Percentiles rank a stretch among this genome's conserved stretches.
phyloP scores from a whole-genome alignment of 2,888 invertebrate genomes.

The Protophormia terraenovae region DNA sequence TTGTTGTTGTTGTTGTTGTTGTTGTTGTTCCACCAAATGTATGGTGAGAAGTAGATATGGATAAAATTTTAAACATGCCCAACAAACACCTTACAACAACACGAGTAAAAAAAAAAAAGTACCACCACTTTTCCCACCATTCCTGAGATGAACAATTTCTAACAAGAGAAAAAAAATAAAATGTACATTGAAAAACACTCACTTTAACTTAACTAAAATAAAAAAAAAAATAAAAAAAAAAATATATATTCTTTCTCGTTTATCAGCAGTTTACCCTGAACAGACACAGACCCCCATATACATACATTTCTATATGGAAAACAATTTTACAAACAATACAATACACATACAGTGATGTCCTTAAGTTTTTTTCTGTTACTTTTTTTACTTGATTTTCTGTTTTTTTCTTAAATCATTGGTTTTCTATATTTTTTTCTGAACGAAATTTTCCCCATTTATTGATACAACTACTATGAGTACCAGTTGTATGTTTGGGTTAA shows the following conservation, averaged over 20 bases:
- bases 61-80: conserved; percentile 41
- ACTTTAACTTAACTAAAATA: not conserved
- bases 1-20: not conserved
- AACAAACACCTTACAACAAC: conserved; percentile 45
- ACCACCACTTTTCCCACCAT: conserved; percentile 18
- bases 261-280: conserved; percentile 10
- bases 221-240: too few relatives aligned
- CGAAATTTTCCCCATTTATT: conserved; percentile 28
- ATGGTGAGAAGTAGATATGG: conserved; percentile 21
- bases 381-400: not conserved
- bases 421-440: conserved; percentile 17
- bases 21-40: not conserved
- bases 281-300: conserved; percentile 4
- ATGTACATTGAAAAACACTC: conserved; percentile 22
- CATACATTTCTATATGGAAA: too few relatives aligned
- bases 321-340: conserved; percentile 20
- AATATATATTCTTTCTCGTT: too few relatives aligned
- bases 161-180: conserved; percentile 49
- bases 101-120: not conserved
- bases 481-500: conserved; percentile 22
- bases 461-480: not conserved
- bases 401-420: conserved; percentile 34
- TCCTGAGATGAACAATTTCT: conserved; percentile 3
- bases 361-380: conserved; percentile 27
- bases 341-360: conserved; percentile 35